Percentiles rank a stretch among this genome's conserved stretches.
phyloP scores from a whole-genome alignment of 1,140 invertebrate genomes.

The Hirudo medicinalis region DNA sequence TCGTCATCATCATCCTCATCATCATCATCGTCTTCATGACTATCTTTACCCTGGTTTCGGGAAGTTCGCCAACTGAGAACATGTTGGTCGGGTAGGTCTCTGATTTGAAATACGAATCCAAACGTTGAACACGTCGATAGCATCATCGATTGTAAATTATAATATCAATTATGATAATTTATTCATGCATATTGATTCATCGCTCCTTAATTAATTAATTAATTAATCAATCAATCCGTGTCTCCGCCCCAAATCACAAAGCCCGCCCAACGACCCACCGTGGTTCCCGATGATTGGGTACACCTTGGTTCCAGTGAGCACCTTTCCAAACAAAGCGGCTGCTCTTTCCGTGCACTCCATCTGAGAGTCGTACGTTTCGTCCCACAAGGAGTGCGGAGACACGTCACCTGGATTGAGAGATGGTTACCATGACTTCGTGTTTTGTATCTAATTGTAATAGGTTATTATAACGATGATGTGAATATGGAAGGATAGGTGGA shows the following conservation, averaged over 20 bases:
- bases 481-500: no score
- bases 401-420: slow-evolving; percentile 7
- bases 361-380: slow-evolving; percentile 11
- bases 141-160: no score
- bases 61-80: neutral
- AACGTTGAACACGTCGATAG: no score
- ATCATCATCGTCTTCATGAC: neutral
- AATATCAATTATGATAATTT: no score
- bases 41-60: neutral
- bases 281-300: slow-evolving; percentile 18
- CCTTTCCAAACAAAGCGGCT: neutral
- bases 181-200: no score
- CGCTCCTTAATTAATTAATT: no score
- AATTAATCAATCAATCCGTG: no score
- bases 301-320: neutral
- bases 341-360: slow-evolving; percentile 3
- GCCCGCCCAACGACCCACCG: neutral
- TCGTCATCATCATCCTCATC: neutral
- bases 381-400: slow-evolving; percentile 14
- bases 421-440: no score
- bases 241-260: no score
- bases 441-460: no score
- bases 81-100: neutral
- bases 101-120: neutral
- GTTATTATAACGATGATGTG: no score